Base-by-base conservation (phyloP, 92 coral and sea anemone species). In the Hydrozoanthus gracilis region DNA sequence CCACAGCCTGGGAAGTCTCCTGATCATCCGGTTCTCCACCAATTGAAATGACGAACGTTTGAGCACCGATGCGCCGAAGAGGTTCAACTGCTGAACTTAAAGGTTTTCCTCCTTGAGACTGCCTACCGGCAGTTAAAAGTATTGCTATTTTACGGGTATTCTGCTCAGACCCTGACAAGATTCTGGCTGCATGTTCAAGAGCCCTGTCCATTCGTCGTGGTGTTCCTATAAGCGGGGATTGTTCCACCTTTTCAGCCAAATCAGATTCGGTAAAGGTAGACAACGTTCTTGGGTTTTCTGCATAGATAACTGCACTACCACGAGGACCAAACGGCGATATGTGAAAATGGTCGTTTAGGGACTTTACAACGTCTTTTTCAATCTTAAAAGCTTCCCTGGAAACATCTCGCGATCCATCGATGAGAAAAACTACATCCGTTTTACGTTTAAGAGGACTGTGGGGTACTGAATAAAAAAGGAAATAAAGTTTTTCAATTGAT, bases 331-430 rank as follows among this genome's bases (percentile, higher is more conserved):
- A 77, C 39, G 82, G 69, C 46, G 67, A 54, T 16, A 77, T 39
- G 66, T 20, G 44, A 68, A 77, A 77, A 77, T 77, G 65, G 68
- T 52, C 39, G 65, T 20, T 76, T 44, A 88, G 46, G 13, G 84
- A 51, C 9, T 88, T 88, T 54, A 69, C 76, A 44, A 88, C 69
- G 12, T 88, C 68, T 75, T 88, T 83, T 69, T 83, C 72, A 13
- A 66, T 76, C 9, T 67, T 76, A 48, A 88, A 88, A 8, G 39
- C 78, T 8, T 76, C 76, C n/a, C 6, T 17, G 55, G 79, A 82
- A 1, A 77, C 88, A 74, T 76, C 82, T 73, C 78, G 84, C 35
- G 91, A 88, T 3, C 83, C 91, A 88, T 88, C 91, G 69, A 88
- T 18, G 14, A 88, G 78, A 62, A 88, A 86, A 5, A 88, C 60